Conservation (phyloP, 2,888 invertebrate genomes). For the Palloptera scutellata region DNA sequence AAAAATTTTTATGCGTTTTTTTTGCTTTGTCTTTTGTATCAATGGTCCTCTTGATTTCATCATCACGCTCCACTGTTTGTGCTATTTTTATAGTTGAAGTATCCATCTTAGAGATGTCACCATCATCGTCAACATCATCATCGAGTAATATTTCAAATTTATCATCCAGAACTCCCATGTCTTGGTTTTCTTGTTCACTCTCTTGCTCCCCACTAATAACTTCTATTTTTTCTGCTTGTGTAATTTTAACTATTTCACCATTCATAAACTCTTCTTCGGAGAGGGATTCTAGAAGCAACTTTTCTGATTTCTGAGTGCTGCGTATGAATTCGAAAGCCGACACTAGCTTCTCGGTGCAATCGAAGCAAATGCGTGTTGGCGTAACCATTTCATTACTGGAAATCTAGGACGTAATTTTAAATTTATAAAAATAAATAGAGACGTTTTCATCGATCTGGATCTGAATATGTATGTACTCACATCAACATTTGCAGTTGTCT, state of each 20-base stretch:
- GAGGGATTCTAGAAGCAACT: slow-evolving; percentile 32
- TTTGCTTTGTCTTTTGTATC: slow-evolving; percentile 28
- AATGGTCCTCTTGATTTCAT: slow-evolving; percentile 29
- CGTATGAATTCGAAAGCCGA: slow-evolving; percentile 55
- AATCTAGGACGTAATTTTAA: background rate
- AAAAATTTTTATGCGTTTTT: slow-evolving; percentile 24
- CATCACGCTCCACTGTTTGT: slow-evolving; percentile 18
- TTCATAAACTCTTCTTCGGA: background rate
- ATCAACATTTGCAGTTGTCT: slow-evolving; percentile 49
- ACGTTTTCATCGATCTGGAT: background rate
- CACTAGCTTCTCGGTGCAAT: slow-evolving; percentile 52
- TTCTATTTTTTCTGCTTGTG: slow-evolving; percentile 1
- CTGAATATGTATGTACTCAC: slow-evolving; percentile 37
- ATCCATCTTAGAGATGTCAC: too few relatives aligned
- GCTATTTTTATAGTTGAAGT: too few relatives aligned
- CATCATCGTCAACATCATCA: slow-evolving; percentile 16
- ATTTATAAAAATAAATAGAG: background rate
- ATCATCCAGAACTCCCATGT: slow-evolving; percentile 26
- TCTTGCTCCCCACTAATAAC: background rate
- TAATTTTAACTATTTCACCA: background rate
- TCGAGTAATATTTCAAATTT: slow-evolving; percentile 1
- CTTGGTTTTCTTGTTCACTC: slow-evolving; percentile 13
- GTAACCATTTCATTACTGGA: slow-evolving; percentile 38
- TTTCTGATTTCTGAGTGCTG: slow-evolving; percentile 51
- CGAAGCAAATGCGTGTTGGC: slow-evolving; percentile 50